These are phyloP conservation scores for Cichlasoma orientale DNA, from an alignment of 2,797 vertebrate genomes.

Conservation along the genomic window DNA sequence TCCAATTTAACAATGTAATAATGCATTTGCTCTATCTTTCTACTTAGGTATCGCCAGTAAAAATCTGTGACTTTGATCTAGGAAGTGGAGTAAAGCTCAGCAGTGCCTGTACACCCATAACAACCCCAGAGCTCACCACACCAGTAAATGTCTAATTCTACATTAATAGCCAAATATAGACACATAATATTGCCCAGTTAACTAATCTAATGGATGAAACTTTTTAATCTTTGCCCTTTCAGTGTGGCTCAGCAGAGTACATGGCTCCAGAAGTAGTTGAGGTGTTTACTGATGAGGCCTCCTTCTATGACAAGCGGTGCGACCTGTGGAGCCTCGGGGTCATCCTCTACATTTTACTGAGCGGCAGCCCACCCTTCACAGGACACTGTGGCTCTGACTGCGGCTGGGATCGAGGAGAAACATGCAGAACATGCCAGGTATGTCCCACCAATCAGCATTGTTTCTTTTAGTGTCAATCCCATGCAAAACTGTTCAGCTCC, in stretches of 20 bases:
- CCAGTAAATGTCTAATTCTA: constrained; percentile 80
- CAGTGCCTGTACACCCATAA: constrained; percentile 94
- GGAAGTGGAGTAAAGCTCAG: constrained; percentile 96
- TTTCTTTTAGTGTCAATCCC: neutral
- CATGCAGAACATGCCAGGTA: constrained; percentile 94
- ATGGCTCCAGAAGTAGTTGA: constrained; percentile 99
- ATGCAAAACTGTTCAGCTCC: neutral
- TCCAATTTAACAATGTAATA: neutral
- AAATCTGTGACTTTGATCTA: constrained; percentile 98
- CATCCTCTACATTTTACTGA: constrained; percentile 96
- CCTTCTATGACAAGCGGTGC: constrained; percentile 98
- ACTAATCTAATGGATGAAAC: neutral
- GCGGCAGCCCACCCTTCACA: constrained; percentile 95
- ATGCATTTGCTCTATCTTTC: neutral
- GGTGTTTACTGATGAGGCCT: constrained; percentile 95
- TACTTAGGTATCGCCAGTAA: constrained; percentile 91
- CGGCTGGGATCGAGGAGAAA: constrained; percentile 96
- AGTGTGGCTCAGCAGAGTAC: constrained; percentile 98
- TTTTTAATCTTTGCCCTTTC: neutral
- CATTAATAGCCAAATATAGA: neutral
- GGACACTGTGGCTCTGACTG: constrained; percentile 94
- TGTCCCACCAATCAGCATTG: neutral
- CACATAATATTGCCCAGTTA: neutral
- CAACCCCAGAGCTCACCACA: constrained; percentile 95
- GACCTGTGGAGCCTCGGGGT: constrained; percentile 98